phyloP scores from a whole-genome alignment of 2,797 vertebrate genomes.

The Sebastes itinus region DNA sequence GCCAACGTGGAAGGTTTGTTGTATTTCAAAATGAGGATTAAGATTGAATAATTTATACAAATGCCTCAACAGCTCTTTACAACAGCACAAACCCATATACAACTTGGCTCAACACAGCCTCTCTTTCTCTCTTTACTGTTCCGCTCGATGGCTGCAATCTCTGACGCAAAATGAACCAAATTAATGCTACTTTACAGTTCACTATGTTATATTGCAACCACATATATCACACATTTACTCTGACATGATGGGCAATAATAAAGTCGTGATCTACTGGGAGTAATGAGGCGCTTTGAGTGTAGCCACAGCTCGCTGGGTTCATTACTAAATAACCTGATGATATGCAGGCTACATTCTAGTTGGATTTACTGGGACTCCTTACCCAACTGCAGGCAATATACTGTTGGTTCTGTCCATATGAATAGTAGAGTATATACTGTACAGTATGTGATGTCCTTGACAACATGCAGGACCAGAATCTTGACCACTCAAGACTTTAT shows the following conservation, averaged over 20 bases:
- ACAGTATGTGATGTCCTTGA: not conserved
- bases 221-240: slow-evolving; percentile 60
- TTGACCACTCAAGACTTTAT: not conserved
- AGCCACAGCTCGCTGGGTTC: slow-evolving; percentile 56
- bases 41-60: slow-evolving; percentile 78
- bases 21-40: slow-evolving; percentile 70
- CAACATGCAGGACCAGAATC: not conserved
- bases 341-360: slow-evolving; percentile 15
- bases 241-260: slow-evolving; percentile 61
- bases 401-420: not conserved
- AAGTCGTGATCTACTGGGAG: slow-evolving; percentile 52
- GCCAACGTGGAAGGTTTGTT: slow-evolving; percentile 56
- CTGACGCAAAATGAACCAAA: slow-evolving; percentile 57
- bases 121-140: not conserved
- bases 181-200: slow-evolving; percentile 48
- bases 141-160: slow-evolving; percentile 17
- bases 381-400: not conserved
- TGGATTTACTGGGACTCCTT: slow-evolving; percentile 23
- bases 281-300: slow-evolving; percentile 61
- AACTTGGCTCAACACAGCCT: not conserved
- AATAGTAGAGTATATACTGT: not conserved
- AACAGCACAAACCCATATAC: slow-evolving; percentile 40
- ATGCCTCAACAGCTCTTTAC: slow-evolving; percentile 67
- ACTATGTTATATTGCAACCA: slow-evolving; percentile 43
- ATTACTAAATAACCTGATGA: slow-evolving; percentile 62